Percentiles rank a stretch among this genome's conserved stretches.
These are phyloP conservation scores for Solenopsis fugax DNA, from an alignment of 1,140 invertebrate species.

Conservation along the genomic window DNA sequence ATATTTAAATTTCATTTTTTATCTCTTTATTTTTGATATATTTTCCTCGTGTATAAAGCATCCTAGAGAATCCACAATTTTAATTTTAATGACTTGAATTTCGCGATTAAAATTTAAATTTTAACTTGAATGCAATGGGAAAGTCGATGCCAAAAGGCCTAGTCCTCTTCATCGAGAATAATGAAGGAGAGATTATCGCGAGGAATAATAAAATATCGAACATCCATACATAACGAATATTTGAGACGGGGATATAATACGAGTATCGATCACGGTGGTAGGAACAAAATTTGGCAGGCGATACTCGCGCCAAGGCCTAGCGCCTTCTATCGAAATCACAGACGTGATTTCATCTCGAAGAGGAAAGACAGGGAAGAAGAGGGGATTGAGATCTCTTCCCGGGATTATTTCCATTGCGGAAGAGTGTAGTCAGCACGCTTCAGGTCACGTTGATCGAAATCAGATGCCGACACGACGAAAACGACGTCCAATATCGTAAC, in stretches of 20 bases:
- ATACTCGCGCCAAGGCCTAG: background rate
- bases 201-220: slow-evolving; percentile 5
- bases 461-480: background rate
- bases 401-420: slow-evolving; percentile 29
- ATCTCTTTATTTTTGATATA: background rate
- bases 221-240: background rate
- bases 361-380: background rate
- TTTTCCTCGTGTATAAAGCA: background rate
- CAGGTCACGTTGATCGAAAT: slow-evolving; percentile 12
- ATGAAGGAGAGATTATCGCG: background rate
- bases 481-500: background rate
- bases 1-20: background rate
- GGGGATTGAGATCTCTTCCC: background rate
- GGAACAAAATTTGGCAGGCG: background rate
- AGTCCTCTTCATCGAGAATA: background rate
- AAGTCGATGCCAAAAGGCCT: background rate
- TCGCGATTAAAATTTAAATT: slow-evolving; percentile 12
- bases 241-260: background rate
- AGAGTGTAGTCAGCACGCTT: slow-evolving; percentile 6
- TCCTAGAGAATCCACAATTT: background rate
- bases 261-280: slow-evolving; percentile 3
- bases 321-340: background rate
- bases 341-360: background rate
- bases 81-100: slow-evolving; percentile 22
- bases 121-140: background rate